A percentile compares a stretch with the other conserved stretches of the same genome.
Evolutionary conservation across 2,888 invertebrate genomes (phyloP).

Genomic region (Laothoe populi): DNA sequence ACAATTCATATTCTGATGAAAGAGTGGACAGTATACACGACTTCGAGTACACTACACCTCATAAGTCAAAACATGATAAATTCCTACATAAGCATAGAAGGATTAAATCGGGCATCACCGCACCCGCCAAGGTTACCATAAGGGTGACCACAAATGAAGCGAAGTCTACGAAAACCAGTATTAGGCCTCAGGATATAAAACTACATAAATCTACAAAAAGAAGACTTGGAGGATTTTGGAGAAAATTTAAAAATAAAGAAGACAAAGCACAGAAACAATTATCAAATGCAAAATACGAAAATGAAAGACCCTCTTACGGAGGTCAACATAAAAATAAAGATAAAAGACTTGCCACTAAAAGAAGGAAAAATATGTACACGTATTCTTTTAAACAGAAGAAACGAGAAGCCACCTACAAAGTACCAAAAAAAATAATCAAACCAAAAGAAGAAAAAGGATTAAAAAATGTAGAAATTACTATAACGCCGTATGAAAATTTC

Average conservation of each 20-base stretch:
- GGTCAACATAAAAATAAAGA: not conserved
- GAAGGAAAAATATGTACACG: not conserved
- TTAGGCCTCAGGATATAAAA: conserved; percentile 29
- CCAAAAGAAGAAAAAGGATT: not conserved
- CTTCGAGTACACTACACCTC: conserved; percentile 36
- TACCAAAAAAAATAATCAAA: not conserved
- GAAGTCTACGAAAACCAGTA: conserved; percentile 6
- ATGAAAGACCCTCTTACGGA: not conserved
- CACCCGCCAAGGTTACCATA: conserved; percentile 23
- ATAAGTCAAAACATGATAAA: conserved; percentile 39
- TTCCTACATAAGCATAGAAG: conserved; percentile 37
- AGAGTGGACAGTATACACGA: conserved; percentile 46
- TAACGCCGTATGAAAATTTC: conserved; percentile 2
- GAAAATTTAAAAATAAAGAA: conserved; percentile 40
- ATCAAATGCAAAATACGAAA: not conserved
- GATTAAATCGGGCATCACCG: conserved; percentile 30
- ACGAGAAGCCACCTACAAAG: not conserved
- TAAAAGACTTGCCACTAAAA: not conserved
- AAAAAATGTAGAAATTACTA: not conserved
- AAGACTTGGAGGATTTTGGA: conserved; percentile 42
- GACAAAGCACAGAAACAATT: conserved; percentile 28
- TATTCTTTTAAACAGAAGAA: not conserved
- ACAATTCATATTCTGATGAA: conserved; percentile 45
- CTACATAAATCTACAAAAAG: conserved; percentile 34
- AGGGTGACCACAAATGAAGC: conserved; percentile 25